Conservation (phyloP, 2,888 invertebrate genomes). For the Marasmarcha lunaedactyla region DNA sequence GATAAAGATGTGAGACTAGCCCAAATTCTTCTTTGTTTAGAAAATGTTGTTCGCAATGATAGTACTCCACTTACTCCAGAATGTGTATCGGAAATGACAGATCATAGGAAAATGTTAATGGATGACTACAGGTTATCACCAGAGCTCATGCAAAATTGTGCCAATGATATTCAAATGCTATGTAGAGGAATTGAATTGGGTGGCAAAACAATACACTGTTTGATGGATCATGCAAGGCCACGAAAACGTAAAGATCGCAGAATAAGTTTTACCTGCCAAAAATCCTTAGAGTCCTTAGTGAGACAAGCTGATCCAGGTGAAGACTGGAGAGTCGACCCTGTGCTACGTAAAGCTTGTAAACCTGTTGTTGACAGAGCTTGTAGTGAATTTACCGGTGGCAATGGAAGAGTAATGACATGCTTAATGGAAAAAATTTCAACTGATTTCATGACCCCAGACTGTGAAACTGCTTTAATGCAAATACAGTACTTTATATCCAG, state of each 20-base stretch:
- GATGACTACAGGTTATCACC: constrained; percentile 94
- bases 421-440: constrained; percentile 92
- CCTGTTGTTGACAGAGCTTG: constrained; percentile 86
- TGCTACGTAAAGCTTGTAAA: constrained; percentile 87
- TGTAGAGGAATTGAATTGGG: constrained; percentile 83
- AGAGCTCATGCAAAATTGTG: constrained; percentile 89
- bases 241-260: constrained; percentile 73
- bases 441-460: constrained; percentile 85
- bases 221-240: constrained; percentile 88
- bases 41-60: constrained; percentile 79
- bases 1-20: constrained; percentile 88
- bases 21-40: constrained; percentile 92
- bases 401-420: constrained; percentile 90
- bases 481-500: constrained; percentile 97
- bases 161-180: constrained; percentile 82
- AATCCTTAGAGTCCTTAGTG: constrained; percentile 83
- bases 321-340: constrained; percentile 95
- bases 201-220: constrained; percentile 93
- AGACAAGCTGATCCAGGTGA: constrained; percentile 93
- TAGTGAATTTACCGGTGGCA: constrained; percentile 77
- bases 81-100: constrained; percentile 90
- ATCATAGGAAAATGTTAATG: constrained; percentile 91
- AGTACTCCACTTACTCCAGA: constrained; percentile 79
- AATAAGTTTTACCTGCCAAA: constrained; percentile 78
- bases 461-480: constrained; percentile 92